phyloP scores from a whole-genome alignment of 1,140 invertebrate genomes.

The Centruroides sculpturatus region DNA sequence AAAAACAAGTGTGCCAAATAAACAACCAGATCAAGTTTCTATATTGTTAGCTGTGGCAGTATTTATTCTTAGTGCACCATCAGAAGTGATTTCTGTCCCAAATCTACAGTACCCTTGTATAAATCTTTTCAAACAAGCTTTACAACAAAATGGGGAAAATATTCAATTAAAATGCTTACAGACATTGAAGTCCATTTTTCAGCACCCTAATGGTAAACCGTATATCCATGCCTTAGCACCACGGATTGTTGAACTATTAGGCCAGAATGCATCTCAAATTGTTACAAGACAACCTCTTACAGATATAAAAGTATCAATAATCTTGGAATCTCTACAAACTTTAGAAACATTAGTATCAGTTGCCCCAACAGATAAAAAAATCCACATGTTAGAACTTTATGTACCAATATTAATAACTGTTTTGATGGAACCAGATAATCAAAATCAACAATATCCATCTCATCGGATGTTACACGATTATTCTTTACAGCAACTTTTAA shows the following conservation, averaged over 20 bases:
- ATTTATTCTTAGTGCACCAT: slow-evolving; percentile 64
- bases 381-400: slow-evolving; percentile 70
- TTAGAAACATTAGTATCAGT: slow-evolving; percentile 56
- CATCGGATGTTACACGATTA: slow-evolving; percentile 61
- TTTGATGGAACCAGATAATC: slow-evolving; percentile 41
- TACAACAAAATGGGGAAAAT: slow-evolving; percentile 57
- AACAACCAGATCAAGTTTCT: slow-evolving; percentile 58
- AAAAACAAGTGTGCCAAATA: slow-evolving; percentile 44
- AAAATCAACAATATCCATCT: slow-evolving; percentile 35
- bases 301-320: slow-evolving; percentile 25
- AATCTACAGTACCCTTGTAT: slow-evolving; percentile 83
- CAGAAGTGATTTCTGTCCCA: slow-evolving; percentile 53
- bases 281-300: slow-evolving; percentile 2
- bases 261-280: slow-evolving; percentile 7
- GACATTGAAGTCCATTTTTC: slow-evolving; percentile 55
- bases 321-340: slow-evolving; percentile 49
- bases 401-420: slow-evolving; percentile 78
- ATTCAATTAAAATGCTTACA: slow-evolving; percentile 62
- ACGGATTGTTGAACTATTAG: slow-evolving; percentile 23
- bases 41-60: slow-evolving; percentile 75
- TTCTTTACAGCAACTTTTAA: slow-evolving; percentile 71
- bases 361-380: slow-evolving; percentile 58
- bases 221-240: slow-evolving; percentile 68
- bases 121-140: slow-evolving; percentile 76
- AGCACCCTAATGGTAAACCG: slow-evolving; percentile 46